Conservation (phyloP, 2,113 vertebrate genomes). For the Columba livia region DNA sequence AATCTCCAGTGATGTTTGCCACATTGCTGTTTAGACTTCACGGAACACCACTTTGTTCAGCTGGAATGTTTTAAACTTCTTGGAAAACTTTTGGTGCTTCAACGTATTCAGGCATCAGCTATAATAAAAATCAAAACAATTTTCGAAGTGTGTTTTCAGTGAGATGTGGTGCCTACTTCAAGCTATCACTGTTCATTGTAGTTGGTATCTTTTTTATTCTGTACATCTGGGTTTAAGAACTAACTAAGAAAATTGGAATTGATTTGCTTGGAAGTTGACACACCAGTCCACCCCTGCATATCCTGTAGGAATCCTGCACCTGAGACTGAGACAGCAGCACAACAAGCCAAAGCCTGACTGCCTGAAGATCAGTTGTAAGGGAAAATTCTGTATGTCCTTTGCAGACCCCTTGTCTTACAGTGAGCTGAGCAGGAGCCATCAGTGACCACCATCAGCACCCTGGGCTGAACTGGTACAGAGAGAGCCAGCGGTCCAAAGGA, state of each 20-base stretch:
- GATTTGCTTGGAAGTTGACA: too few species aligned
- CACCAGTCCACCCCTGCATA: too few species aligned
- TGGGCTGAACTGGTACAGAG: background rate
- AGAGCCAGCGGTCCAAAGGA: background rate
- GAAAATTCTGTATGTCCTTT: background rate
- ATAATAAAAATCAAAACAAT: background rate
- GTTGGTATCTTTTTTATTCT: background rate
- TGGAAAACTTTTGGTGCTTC: background rate
- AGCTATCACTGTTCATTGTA: accelerated
- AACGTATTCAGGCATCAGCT: accelerated
- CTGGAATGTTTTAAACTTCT: background rate
- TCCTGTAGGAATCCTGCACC: too few species aligned
- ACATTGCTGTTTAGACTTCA: background rate
- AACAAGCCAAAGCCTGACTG: background rate
- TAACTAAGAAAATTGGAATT: too few species aligned
- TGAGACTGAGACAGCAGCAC: background rate
- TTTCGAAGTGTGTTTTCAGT: background rate
- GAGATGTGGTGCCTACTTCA: background rate
- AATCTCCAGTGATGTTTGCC: too few species aligned
- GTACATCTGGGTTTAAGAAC: too few species aligned
- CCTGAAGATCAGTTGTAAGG: background rate
- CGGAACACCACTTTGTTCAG: background rate
- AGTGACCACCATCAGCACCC: background rate
- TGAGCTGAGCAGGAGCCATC: background rate
- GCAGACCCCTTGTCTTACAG: background rate